Percentiles rank a stretch among this genome's conserved stretches.
phyloP scores from a whole-genome alignment of 2,888 invertebrate genomes.

The Plusia festucae region DNA sequence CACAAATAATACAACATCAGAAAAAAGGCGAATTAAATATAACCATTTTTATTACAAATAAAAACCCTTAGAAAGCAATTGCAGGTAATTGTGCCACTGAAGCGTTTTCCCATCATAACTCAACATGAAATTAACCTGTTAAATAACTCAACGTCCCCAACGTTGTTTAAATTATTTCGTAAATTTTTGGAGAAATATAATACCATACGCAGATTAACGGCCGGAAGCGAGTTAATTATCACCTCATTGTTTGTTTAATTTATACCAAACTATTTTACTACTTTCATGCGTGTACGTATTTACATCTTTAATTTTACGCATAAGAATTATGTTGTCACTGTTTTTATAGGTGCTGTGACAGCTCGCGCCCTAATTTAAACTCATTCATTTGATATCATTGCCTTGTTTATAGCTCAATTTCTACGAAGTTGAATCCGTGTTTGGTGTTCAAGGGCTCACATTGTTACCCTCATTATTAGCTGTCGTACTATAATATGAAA shows the following conservation, averaged over 20 bases:
- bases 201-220: conserved; percentile 36
- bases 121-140: conserved; percentile 1
- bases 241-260: conserved; percentile 42
- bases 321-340: background rate
- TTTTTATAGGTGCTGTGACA: conserved; percentile 16
- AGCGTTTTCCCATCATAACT: conserved; percentile 4
- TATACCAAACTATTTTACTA: conserved; percentile 32
- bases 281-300: conserved; percentile 10
- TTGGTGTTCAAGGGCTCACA: conserved; percentile 69
- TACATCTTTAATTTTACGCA: background rate
- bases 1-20: conserved; percentile 39
- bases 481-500: conserved; percentile 71
- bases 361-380: conserved; percentile 53
- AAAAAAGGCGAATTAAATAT: conserved; percentile 10
- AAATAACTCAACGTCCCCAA: conserved; percentile 15
- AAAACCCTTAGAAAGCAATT: background rate
- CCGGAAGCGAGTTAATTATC: conserved; percentile 52
- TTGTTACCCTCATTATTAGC: conserved; percentile 71
- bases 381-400: conserved; percentile 61
- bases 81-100: background rate
- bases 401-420: conserved; percentile 67
- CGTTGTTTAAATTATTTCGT: conserved; percentile 38
- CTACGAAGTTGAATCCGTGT: conserved; percentile 64
- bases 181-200: conserved; percentile 36
- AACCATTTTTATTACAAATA: background rate